Conservation (phyloP, 2,888 invertebrate species). For the Eremobia ochroleuca region DNA sequence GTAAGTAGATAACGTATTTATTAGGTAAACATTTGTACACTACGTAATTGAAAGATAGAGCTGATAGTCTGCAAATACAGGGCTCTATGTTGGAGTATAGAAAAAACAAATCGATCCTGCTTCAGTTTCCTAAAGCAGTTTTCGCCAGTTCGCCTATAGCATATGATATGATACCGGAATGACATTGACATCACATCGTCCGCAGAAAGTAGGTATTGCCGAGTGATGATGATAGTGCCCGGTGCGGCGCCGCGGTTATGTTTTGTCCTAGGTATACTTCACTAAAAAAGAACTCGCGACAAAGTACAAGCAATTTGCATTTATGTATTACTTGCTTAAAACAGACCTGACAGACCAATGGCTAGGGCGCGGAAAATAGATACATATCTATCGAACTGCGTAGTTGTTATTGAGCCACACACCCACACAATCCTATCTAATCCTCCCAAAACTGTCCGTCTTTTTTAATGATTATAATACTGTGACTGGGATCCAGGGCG, state of each 20-base stretch:
- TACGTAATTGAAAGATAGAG: neutral
- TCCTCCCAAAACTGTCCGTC: neutral
- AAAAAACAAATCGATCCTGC: too few species aligned
- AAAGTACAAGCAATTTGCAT: too few species aligned
- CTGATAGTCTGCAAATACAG: neutral
- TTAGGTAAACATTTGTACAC: neutral
- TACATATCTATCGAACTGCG: neutral
- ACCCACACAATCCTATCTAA: neutral
- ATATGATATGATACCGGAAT: neutral
- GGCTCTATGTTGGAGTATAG: too few species aligned
- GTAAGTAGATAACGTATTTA: neutral
- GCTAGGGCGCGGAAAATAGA: neutral
- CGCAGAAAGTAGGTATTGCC: conserved; percentile 16
- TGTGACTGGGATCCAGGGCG: conserved; percentile 92
- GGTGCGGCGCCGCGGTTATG: neutral
- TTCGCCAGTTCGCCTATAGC: neutral
- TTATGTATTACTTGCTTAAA: too few species aligned
- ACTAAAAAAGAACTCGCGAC: too few species aligned
- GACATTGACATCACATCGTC: conserved; percentile 21
- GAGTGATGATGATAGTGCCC: neutral
- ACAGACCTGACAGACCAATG: neutral
- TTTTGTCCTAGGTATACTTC: too few species aligned
- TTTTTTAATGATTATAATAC: neutral
- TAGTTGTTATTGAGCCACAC: neutral
- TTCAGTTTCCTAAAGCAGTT: conserved; percentile 10